phyloP scores from a whole-genome alignment of 2,797 vertebrate genomes.

The Ficedula albicollis region DNA sequence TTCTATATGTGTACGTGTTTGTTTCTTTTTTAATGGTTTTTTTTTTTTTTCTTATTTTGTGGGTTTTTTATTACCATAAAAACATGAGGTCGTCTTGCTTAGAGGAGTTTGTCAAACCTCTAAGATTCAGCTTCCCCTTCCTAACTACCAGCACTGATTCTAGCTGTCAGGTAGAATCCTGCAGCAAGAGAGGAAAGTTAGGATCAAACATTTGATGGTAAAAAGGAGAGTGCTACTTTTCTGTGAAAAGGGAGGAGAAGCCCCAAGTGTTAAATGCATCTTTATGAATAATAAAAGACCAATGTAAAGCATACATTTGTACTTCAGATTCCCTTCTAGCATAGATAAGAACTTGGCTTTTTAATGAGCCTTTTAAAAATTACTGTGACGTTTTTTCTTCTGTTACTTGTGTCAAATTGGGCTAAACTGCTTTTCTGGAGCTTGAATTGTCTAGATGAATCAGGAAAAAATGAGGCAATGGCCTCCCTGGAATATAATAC shows the following conservation, averaged over 20 bases:
- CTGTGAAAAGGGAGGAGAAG: slow-evolving; percentile 54
- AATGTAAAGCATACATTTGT: slow-evolving; percentile 54
- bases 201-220: slow-evolving; percentile 49
- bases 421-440: slow-evolving; percentile 59
- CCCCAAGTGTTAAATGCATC: slow-evolving; percentile 63
- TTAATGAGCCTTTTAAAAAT: slow-evolving; percentile 64
- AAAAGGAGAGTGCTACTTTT: slow-evolving; percentile 41
- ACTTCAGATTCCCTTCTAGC: slow-evolving; percentile 59
- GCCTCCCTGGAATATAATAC: slow-evolving; percentile 37
- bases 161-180: slow-evolving; percentile 52
- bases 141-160: slow-evolving; percentile 38
- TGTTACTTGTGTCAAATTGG: slow-evolving; percentile 36
- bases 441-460: slow-evolving; percentile 50
- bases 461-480: slow-evolving; percentile 37
- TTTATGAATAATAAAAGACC: slow-evolving; percentile 65
- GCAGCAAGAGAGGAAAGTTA: slow-evolving; percentile 58
- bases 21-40: slow-evolving; percentile 13
- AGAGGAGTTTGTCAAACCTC: slow-evolving; percentile 49
- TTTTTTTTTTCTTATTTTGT: not conserved
- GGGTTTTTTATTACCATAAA: not conserved
- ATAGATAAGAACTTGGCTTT: slow-evolving; percentile 38
- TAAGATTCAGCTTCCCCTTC: slow-evolving; percentile 26
- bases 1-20: slow-evolving; percentile 7
- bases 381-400: slow-evolving; percentile 24
- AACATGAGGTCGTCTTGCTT: slow-evolving; percentile 39